Evolutionary conservation across 2,888 invertebrate genomes (phyloP).

Genomic region (Caenorhabditis macrosperma): DNA sequence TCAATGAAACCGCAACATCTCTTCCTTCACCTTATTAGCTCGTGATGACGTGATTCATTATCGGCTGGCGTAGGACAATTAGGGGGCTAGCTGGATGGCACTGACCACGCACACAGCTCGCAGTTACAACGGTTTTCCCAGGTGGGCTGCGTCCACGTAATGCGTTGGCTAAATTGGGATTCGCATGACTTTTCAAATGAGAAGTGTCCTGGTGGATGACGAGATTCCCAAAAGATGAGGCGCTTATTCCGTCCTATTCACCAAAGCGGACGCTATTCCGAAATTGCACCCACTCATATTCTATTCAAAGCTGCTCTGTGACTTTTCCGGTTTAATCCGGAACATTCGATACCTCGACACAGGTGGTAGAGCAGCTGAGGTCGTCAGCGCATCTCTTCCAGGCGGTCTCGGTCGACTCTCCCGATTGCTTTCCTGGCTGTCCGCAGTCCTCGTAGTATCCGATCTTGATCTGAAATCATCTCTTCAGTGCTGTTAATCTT

Average conservation of each 20-base stretch:
- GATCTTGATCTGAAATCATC: constrained; percentile 79
- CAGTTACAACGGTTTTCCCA: neutral
- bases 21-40: constrained; percentile 4
- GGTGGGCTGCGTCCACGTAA: constrained; percentile 51
- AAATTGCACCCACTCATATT: constrained; percentile 33
- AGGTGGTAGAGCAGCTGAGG: constrained; percentile 61
- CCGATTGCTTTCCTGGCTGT: constrained; percentile 60
- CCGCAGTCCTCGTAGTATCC: constrained; percentile 79
- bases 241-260: neutral
- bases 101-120: neutral
- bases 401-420: constrained; percentile 61
- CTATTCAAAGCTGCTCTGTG: neutral
- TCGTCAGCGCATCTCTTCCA: constrained; percentile 69
- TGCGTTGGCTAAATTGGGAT: constrained; percentile 13
- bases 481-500: neutral
- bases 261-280: constrained; percentile 8
- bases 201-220: constrained; percentile 36
- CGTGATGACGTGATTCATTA: constrained; percentile 28
- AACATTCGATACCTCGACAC: constrained; percentile 58
- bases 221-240: constrained; percentile 35
- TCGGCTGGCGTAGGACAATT: constrained; percentile 19
- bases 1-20: constrained; percentile 3
- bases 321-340: constrained; percentile 4
- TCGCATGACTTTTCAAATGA: constrained; percentile 1
- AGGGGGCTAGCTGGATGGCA: constrained; percentile 12